Conservation (phyloP, 2,797 vertebrate genomes). For the Eutrigla gurnardus region DNA sequence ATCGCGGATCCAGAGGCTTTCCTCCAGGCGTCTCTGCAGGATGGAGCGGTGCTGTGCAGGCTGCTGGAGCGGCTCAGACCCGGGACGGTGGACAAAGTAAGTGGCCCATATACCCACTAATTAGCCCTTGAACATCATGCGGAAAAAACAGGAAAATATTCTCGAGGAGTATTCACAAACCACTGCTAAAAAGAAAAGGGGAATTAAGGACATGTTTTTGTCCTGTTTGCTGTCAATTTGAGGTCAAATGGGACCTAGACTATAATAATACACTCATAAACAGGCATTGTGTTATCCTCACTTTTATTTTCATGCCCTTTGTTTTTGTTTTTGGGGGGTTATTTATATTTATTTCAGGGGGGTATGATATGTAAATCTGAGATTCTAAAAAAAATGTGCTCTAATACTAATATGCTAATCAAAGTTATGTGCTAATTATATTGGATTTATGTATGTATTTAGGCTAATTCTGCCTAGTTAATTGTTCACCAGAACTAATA, state of each 20-base stretch:
- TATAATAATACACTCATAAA: background rate
- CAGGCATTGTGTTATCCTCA: background rate
- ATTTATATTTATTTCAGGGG: background rate
- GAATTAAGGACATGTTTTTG: too few species aligned
- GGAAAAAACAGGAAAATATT: background rate
- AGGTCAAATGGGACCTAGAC: too few species aligned
- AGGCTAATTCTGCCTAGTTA: background rate
- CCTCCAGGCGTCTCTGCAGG: slow-evolving; percentile 89
- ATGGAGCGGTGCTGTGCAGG: slow-evolving; percentile 93
- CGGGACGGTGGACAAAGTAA: slow-evolving; percentile 92
- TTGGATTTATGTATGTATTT: background rate
- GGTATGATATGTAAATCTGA: background rate
- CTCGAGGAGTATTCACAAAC: too few species aligned
- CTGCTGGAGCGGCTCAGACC: slow-evolving; percentile 93
- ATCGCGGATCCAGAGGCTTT: slow-evolving; percentile 94
- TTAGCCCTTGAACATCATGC: too few species aligned
- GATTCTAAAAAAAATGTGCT: too few species aligned
- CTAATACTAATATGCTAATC: too few species aligned
- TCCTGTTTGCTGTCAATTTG: too few species aligned
- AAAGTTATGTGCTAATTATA: too few species aligned
- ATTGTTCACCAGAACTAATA: background rate
- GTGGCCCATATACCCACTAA: slow-evolving; percentile 21
- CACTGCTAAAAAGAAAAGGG: too few species aligned
- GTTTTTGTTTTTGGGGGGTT: background rate
- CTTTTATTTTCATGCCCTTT: background rate